Evolutionary conservation across 2,797 vertebrate species (phyloP), one percentile per base, ranked within the genome.

Genomic region (Syngnathus rostellatus): DNA sequence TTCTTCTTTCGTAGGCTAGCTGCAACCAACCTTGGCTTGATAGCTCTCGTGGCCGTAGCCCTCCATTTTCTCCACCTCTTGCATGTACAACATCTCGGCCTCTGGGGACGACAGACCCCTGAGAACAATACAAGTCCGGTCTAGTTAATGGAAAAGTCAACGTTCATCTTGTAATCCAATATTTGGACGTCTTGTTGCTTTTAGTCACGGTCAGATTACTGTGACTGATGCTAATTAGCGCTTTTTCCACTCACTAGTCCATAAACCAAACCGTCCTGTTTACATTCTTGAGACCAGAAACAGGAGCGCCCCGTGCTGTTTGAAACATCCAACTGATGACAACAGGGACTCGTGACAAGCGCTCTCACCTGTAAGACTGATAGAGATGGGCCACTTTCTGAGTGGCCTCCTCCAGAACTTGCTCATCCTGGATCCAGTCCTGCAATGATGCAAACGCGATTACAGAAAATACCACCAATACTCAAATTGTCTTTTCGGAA

Each of bases 401-500:
- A 48, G 94, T 98, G 50, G 94, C 94, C 84, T 99, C 97, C 78
- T 99, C 95, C 88, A 97, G 61, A 59, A 96, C 92, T 64, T 94
- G 92, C 71, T 98, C 97, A 91, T 99, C 97, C 80, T 98, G 95
- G 74, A 97, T 92, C 96, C 96, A 98, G 31, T 91, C 94, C 97
- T 99, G 79, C 51, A 68, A 37, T 76, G 17, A 86, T 37, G 55
- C 3, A n/a, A 21, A 46, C 31, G 69, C 5, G 23, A 65, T 10
- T 17, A n/a, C 21, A 25, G 11, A 38, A 6, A 21, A 65, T 8
- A 6, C 25, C 6, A 53, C n/a, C 51, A 17, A n/a, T 0, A 21
- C n/a, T n/a, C 3, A 53, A 23, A 9, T 8, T 5, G 2, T 8
- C 7, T 2, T 58, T 58, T 37, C 8, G 5, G 12, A 8, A 70